phyloP scores from a whole-genome alignment of 2,797 vertebrate genomes.

The Mus caroli region DNA sequence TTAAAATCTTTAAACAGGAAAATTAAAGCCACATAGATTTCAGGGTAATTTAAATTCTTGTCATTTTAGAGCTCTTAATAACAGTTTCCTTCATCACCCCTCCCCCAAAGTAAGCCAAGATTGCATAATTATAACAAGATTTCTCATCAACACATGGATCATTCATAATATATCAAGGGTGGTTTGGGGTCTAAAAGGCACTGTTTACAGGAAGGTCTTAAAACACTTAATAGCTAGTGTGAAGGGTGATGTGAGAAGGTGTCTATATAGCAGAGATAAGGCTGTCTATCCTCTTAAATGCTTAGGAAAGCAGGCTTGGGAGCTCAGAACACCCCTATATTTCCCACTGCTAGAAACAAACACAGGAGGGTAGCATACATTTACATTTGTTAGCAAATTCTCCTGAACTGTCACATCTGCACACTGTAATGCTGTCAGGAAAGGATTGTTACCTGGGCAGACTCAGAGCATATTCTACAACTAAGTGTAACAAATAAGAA shows the following conservation, averaged over 20 bases:
- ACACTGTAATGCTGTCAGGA: background rate
- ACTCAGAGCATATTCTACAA: slow-evolving; percentile 14
- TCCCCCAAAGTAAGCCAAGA: background rate
- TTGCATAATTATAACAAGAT: background rate
- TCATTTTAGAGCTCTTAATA: background rate
- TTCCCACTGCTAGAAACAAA: background rate
- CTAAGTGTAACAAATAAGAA: background rate
- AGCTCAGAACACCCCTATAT: accelerated
- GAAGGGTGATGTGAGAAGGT: background rate
- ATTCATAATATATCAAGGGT: background rate
- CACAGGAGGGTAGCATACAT: background rate
- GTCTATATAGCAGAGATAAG: background rate
- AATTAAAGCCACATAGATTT: background rate
- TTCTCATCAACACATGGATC: background rate
- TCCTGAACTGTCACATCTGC: background rate
- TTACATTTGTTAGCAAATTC: background rate
- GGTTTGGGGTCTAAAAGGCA: background rate
- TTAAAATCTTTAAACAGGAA: background rate
- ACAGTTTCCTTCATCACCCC: background rate
- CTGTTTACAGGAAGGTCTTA: slow-evolving; percentile 6
- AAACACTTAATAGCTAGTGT: background rate
- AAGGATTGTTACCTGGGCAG: slow-evolving; percentile 32
- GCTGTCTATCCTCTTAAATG: background rate
- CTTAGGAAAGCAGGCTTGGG: background rate
- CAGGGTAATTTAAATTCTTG: background rate